These are phyloP conservation scores for Caenorhabditis sp. DNA, from an alignment of 2,888 invertebrate species.

Conservation along the genomic window DNA sequence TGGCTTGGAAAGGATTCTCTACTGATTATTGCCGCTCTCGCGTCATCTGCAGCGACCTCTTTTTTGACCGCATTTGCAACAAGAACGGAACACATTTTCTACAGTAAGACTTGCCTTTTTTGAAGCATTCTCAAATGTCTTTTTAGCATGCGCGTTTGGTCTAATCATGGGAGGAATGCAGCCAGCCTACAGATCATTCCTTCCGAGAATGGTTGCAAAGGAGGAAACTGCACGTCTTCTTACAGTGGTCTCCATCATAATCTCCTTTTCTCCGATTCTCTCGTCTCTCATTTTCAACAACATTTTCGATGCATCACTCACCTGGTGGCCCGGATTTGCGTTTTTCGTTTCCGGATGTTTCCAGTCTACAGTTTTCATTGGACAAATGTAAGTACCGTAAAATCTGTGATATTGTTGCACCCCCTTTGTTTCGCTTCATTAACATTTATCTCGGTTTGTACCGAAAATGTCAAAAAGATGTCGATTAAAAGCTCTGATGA, in stretches of 20 bases:
- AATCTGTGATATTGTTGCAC: too few species aligned
- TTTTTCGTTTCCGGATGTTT: slow-evolving; percentile 77
- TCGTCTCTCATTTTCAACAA: slow-evolving; percentile 78
- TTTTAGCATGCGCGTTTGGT: slow-evolving; percentile 74
- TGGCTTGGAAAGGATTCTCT: slow-evolving; percentile 79
- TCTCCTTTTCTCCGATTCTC: slow-evolving; percentile 78
- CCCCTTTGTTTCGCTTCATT: too few species aligned
- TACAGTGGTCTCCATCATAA: slow-evolving; percentile 73
- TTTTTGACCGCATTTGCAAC: slow-evolving; percentile 74
- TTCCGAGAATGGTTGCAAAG: slow-evolving; percentile 81
- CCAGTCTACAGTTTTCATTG: slow-evolving; percentile 71
- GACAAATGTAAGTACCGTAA: slow-evolving; percentile 76
- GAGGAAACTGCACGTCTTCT: slow-evolving; percentile 80
- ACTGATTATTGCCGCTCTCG: slow-evolving; percentile 74
- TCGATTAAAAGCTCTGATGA: too few species aligned
- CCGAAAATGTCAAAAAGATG: too few species aligned
- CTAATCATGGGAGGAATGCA: slow-evolving; percentile 76
- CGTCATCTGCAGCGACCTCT: slow-evolving; percentile 65
- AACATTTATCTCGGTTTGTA: too few species aligned
- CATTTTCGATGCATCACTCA: slow-evolving; percentile 76
- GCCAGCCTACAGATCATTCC: slow-evolving; percentile 79
- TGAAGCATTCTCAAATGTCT: neutral
- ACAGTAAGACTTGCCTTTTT: slow-evolving; percentile 66
- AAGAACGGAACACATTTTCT: slow-evolving; percentile 73
- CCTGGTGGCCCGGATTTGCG: slow-evolving; percentile 80